Base-by-base conservation (phyloP, 2,888 invertebrate genomes). In the Cryptophagus acutangulus region DNA sequence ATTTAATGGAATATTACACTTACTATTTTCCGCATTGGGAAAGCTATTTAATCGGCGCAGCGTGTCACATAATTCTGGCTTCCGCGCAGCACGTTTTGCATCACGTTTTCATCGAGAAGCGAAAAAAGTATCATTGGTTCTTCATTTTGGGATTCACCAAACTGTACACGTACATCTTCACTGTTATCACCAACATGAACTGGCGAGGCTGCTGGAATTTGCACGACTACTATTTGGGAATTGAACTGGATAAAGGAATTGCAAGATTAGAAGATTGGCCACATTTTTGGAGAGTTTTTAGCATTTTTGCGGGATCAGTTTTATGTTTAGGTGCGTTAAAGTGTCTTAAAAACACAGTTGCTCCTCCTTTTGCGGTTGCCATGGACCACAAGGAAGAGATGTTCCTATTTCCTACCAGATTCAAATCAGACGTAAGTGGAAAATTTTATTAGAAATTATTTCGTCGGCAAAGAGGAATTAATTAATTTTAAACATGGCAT, bases 381-480 rank as follows among this genome's bases (percentile, higher is more conserved):
- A 71, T 78, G 1, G 83, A 83, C 51, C 71, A 71, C 4, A 75
- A 76, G 41, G 72, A 72, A 25, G 66, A 71, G 29, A 76, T 77
- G 2, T 82, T 81, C 55, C 64, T 71, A 33, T 79, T 80, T 58
- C 71, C 76, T 4, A 81, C 80, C 1, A 71, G 78, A 53, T 81
- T 72, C 49, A 67, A 67, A 36, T 66, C 59, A 2, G 58, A 61
- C 49, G 76, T 76, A 55, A 71, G 73, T 67, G 20, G n/a, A n/a
- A n/a, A n/a, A n/a, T n/a, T n/a, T n/a, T 6, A 26, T 26, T 16
- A 31, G 16, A 15, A 15, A n/a, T 31, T n/a, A n/a, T n/a, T n/a
- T n/a, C n/a, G n/a, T n/a, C n/a, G n/a, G n/a, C n/a, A n/a, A n/a
- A n/a, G n/a, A n/a, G n/a, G n/a, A n/a, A n/a, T n/a, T n/a, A n/a